These are phyloP conservation scores for Podarcis siculus DNA, from an alignment of 2,797 vertebrate species.

Conservation along the genomic window DNA sequence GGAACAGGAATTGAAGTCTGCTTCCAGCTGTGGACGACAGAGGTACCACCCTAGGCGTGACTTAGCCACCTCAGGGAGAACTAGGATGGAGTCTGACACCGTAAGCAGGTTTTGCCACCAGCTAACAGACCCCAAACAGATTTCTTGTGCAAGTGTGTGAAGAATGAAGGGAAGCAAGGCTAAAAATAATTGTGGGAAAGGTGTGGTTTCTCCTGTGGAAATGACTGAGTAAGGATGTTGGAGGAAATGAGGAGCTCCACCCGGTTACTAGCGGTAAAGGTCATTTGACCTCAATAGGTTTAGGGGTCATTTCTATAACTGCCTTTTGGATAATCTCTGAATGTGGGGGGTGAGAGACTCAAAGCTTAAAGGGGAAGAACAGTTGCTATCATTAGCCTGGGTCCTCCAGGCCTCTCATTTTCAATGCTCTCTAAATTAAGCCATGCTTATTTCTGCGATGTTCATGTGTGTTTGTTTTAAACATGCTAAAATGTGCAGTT, in stretches of 20 bases:
- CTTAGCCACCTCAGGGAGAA: not conserved
- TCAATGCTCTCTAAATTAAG: not conserved
- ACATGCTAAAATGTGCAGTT: not conserved
- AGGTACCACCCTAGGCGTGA: not conserved
- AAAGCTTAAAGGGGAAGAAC: not conserved
- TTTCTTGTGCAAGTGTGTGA: rapidly evolving
- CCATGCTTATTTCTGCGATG: not conserved
- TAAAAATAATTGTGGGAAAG: slow-evolving; percentile 66
- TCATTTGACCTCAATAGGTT: slow-evolving; percentile 14
- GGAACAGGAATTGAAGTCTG: not conserved
- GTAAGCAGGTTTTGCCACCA: not conserved
- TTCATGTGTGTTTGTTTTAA: too few relatives aligned
- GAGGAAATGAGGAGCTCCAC: slow-evolving; percentile 41
- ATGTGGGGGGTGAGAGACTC: not conserved
- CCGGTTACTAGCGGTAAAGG: not conserved
- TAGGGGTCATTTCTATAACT: not conserved
- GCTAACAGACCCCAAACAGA: not conserved
- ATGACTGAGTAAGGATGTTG: slow-evolving; percentile 31
- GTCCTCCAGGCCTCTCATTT: not conserved
- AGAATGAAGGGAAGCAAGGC: slow-evolving; percentile 30
- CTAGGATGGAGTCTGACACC: not conserved
- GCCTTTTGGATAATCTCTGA: not conserved
- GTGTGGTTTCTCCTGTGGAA: slow-evolving; percentile 55
- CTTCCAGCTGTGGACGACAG: not conserved
- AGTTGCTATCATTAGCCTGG: not conserved